Percentiles rank a stretch among this genome's conserved stretches.
Conservation (phyloP, 2,888 invertebrate genomes). For the Pharmacophagus antenor region DNA sequence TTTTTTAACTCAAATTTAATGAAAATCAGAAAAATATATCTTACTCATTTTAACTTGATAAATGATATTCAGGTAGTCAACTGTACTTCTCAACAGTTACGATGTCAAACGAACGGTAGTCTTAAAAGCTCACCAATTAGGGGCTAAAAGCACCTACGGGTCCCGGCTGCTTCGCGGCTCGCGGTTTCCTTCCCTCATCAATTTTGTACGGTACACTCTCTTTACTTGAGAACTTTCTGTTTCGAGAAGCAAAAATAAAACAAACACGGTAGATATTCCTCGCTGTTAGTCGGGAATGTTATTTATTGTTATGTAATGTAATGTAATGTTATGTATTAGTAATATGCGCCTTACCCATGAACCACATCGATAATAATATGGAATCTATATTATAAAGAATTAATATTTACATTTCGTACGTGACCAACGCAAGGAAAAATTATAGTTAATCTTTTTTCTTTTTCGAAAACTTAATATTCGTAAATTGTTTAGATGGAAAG, state of each 20-base stretch:
- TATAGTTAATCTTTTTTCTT: too few species aligned
- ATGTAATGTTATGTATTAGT: too few species aligned
- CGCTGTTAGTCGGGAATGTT: constrained; percentile 19
- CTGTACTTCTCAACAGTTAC: constrained; percentile 46
- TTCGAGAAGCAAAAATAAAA: constrained; percentile 36
- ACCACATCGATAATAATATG: too few species aligned
- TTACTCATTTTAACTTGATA: neutral
- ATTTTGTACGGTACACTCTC: constrained; percentile 75
- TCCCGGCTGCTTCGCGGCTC: constrained; percentile 56
- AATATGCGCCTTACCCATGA: too few species aligned
- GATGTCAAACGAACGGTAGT: constrained; percentile 76
- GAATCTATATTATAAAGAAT: too few species aligned
- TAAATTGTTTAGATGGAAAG: too few species aligned
- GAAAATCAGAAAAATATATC: too few species aligned
- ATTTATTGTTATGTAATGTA: too few species aligned
- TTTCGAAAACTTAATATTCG: too few species aligned
- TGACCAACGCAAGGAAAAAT: too few species aligned
- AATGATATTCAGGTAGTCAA: constrained; percentile 31
- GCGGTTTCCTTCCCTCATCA: constrained; percentile 75
- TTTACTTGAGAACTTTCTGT: constrained; percentile 49
- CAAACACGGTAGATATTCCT: constrained; percentile 3
- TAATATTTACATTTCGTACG: too few species aligned
- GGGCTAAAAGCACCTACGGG: constrained; percentile 80
- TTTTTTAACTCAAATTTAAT: neutral
- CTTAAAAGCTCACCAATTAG: constrained; percentile 82